These are phyloP conservation scores for Harpagoxenus sublaevis DNA, from an alignment of 2,888 invertebrate species.

Conservation along the genomic window DNA sequence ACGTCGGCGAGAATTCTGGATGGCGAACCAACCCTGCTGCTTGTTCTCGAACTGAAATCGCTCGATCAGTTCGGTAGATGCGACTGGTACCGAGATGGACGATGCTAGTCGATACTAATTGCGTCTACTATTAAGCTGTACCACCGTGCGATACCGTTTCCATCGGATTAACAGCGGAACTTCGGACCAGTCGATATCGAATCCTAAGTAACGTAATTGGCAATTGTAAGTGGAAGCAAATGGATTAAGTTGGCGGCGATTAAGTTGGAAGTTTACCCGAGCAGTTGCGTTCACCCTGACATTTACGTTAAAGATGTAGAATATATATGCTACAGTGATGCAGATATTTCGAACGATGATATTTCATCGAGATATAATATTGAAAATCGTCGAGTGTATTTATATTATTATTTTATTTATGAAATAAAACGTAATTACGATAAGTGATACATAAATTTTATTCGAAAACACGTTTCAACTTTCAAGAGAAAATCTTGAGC, in stretches of 20 bases:
- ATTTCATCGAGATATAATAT: neutral
- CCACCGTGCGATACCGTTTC: constrained; percentile 22
- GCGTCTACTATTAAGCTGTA: constrained; percentile 23
- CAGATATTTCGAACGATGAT: neutral
- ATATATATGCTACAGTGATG: neutral
- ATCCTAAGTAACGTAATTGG: constrained; percentile 35
- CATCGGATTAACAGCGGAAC: constrained; percentile 43
- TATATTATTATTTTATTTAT: constrained; percentile 6
- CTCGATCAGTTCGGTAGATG: constrained; percentile 30
- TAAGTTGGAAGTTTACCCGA: neutral
- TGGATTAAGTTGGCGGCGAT: neutral
- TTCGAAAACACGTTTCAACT: neutral
- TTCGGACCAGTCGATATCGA: constrained; percentile 5
- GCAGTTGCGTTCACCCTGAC: neutral
- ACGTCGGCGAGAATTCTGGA: constrained; percentile 29
- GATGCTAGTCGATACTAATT: constrained; percentile 43
- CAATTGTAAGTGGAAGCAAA: constrained; percentile 44
- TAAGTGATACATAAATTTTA: neutral
- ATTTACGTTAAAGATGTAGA: neutral
- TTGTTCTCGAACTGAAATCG: neutral
- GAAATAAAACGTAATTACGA: neutral
- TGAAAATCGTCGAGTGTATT: neutral
- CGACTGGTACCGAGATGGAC: constrained; percentile 38
- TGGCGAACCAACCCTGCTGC: neutral
- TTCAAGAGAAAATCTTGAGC: neutral